Base-by-base conservation (phyloP, 2,113 vertebrate genomes). In the Oostethus manadensis region DNA sequence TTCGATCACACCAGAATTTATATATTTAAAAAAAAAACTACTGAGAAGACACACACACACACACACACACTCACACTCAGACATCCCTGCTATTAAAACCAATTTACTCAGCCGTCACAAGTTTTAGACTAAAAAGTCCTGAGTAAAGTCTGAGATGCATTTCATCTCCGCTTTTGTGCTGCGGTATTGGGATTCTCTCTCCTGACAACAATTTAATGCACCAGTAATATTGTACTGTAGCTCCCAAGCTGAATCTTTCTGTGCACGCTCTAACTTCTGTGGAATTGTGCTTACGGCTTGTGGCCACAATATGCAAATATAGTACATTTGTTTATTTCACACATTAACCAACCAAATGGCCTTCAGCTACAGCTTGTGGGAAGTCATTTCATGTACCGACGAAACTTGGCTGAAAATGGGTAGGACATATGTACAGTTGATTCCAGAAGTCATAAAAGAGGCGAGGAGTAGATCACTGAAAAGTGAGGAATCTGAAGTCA, bases 91-190 rank as follows among this genome's bases (percentile, higher is more conserved):
- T 74, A 71, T 84, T 82, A 77, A 64, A 70, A 65, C 43, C 73
- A 76, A 76, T 84, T 79, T 65, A 71, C 74, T 84, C 68, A 71
- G 33, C 56, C 71, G 83, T 84, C 71, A 79, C 63, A 77, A 35
- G 70, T 59, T 35, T 46, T 56, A 22, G 45, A 73, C 66, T 76
- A 71, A 61, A 82, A 82, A 76, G 64, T 45, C 42, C 47, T 6
- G 11, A 20, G n/a, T 66, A 76, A 79, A 77, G 60, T 73, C 68
- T 6, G 57, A 82, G 58, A 68, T 70, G 73, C 20, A 79, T 82
- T 71, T 76, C 56, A 55, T 77, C 53, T 75, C 56, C 48, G 61
- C 74, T 70, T 72, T 60, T 51, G 65, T 2, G 35, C 57, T 48
- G 70, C 65, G 58, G 60, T 76, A 58, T 76, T 73, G 70, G 76